A percentile compares a stretch with the other conserved stretches of the same genome.
Evolutionary conservation across 2,797 vertebrate genomes (phyloP).

Genomic region (Rhabdophis nuchalis): DNA sequence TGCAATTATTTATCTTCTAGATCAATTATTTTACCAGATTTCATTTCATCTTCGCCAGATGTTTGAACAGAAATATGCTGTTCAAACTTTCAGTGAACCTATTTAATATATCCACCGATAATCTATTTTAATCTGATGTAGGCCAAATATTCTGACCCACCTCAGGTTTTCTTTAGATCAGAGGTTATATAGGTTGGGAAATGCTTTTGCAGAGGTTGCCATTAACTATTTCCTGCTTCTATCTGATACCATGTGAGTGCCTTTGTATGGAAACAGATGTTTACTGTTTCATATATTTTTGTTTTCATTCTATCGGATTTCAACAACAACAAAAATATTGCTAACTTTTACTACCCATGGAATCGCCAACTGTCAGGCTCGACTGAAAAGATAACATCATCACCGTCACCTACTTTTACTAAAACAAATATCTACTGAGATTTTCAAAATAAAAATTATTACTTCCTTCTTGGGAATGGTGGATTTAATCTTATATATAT

Average conservation of each 20-base stretch:
- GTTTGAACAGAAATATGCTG: not conserved
- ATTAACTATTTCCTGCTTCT: not conserved
- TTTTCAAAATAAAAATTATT: not conserved
- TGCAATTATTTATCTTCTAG: not conserved
- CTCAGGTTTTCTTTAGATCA: not conserved
- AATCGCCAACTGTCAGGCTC: not conserved
- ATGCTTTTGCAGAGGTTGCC: not conserved
- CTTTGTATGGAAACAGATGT: not conserved
- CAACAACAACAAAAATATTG: not conserved
- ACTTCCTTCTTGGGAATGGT: not conserved
- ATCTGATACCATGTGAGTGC: not conserved
- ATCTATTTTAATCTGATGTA: not conserved
- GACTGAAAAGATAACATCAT: not conserved
- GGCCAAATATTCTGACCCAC: not conserved
- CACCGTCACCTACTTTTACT: not conserved
- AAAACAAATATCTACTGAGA: not conserved
- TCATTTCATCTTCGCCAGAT: not conserved
- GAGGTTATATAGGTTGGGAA: not conserved
- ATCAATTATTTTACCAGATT: not conserved
- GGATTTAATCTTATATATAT: not conserved
- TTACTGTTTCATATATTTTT: not conserved
- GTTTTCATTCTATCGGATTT: not conserved
- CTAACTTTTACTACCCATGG: not conserved
- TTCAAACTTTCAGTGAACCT: not conserved
- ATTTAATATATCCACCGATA: not conserved